These are phyloP conservation scores for Teinopalpus imperialis DNA, from an alignment of 2,888 invertebrate species.

Conservation along the genomic window DNA sequence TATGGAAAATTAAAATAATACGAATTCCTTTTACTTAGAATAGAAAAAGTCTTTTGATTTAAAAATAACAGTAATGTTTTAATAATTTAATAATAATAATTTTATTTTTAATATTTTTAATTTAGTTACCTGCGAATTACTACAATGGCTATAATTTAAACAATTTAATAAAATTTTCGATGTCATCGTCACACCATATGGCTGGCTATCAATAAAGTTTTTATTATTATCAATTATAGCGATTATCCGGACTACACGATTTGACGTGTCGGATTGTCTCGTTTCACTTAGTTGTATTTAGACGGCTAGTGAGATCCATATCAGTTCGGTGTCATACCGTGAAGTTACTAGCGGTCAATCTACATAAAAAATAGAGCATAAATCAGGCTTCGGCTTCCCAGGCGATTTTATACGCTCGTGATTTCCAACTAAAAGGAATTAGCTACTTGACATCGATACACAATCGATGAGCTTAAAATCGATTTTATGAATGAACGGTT, in stretches of 20 bases:
- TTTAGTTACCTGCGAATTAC: no score
- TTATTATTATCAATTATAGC: constrained; percentile 10
- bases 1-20: no score
- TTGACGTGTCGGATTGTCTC: constrained; percentile 30
- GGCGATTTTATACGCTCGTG: constrained; percentile 45
- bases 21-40: no score
- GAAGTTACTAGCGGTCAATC: constrained; percentile 40
- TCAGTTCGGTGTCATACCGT: constrained; percentile 34
- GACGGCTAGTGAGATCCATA: constrained; percentile 34
- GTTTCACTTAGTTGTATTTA: constrained; percentile 30
- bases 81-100: no score
- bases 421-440: constrained; percentile 33
- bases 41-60: no score
- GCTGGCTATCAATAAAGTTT: no score
- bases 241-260: constrained; percentile 24
- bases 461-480: constrained; percentile 25
- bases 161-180: no score
- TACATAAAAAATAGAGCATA: constrained; percentile 44
- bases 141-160: no score
- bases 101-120: no score
- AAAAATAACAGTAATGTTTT: no score
- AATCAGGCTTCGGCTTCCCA: constrained; percentile 43
- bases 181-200: no score
- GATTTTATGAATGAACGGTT: constrained; percentile 27
- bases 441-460: constrained; percentile 26